A percentile compares a stretch with the other conserved stretches of the same genome.
Evolutionary conservation across 2,797 vertebrate species (phyloP).

Genomic region (Bufotes viridis): DNA sequence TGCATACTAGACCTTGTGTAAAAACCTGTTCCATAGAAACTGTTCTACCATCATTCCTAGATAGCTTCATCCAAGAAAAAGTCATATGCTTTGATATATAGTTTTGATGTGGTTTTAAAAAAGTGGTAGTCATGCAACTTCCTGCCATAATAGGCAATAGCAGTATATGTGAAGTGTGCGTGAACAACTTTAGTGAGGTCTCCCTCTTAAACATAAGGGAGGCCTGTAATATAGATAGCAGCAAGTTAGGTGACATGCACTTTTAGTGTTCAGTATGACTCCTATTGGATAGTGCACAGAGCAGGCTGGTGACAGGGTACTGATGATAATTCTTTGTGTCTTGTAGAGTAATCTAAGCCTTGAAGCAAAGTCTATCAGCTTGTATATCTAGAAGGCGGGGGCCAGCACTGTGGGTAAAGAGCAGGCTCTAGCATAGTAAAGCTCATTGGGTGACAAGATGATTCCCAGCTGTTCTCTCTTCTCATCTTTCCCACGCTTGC

Average conservation of each 20-base stretch:
- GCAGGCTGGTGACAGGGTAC: not conserved
- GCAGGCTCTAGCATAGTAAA: conserved; percentile 12
- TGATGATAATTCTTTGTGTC: not conserved
- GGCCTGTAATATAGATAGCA: not conserved
- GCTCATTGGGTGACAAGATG: conserved; percentile 52
- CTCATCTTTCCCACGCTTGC: conserved; percentile 57
- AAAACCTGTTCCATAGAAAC: not conserved
- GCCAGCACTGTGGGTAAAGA: conserved; percentile 21
- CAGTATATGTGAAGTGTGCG: not conserved
- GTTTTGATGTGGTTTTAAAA: conserved; percentile 11
- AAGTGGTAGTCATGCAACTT: not conserved
- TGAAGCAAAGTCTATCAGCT: conserved; percentile 3
- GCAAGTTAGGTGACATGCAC: not conserved
- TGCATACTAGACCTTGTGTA: not conserved
- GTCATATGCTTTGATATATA: not conserved
- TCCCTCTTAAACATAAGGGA: not conserved
- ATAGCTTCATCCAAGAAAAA: not conserved
- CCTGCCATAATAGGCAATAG: not conserved
- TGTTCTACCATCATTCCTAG: not conserved
- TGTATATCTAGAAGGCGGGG: conserved; percentile 20
- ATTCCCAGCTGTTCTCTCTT: conserved; percentile 59
- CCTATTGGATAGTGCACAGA: not conserved
- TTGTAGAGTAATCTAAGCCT: not conserved
- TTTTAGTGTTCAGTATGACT: too few species aligned
- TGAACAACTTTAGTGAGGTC: not conserved